Evolutionary conservation across 2,888 invertebrate genomes (phyloP).

Genomic region (Tenodera sinensis): DNA sequence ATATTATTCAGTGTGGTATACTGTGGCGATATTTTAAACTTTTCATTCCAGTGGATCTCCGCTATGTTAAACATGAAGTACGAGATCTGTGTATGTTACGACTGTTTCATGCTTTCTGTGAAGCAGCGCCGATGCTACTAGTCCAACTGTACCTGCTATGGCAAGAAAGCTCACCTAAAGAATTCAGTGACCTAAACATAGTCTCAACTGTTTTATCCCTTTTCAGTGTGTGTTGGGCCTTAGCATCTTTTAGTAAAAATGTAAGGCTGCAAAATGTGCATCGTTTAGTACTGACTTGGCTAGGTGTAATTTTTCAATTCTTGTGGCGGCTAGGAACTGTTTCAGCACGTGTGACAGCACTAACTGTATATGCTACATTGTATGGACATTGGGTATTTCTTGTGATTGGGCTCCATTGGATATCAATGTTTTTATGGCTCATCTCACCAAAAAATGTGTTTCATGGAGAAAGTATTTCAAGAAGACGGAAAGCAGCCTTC

Average conservation of each 20-base stretch:
- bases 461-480: conserved; percentile 73
- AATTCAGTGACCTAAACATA: conserved; percentile 72
- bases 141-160: conserved; percentile 73
- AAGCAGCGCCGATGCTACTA: conserved; percentile 83
- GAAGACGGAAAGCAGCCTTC: conserved; percentile 60
- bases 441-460: conserved; percentile 81
- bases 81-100: conserved; percentile 68
- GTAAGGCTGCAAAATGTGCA: conserved; percentile 78
- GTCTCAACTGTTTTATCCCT: conserved; percentile 78
- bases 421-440: conserved; percentile 87
- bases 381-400: conserved; percentile 76
- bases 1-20: conserved; percentile 46
- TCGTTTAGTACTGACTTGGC: conserved; percentile 76
- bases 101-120: conserved; percentile 81
- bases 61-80: conserved; percentile 77
- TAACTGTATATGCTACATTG: conserved; percentile 79
- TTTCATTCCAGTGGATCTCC: conserved; percentile 76
- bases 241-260: conserved; percentile 87
- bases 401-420: conserved; percentile 79
- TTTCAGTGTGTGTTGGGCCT: conserved; percentile 85
- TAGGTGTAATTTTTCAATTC: conserved; percentile 72
- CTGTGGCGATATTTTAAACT: conserved; percentile 72
- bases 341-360: conserved; percentile 73
- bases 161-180: conserved; percentile 44
- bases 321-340: conserved; percentile 79